Base-by-base conservation (phyloP, 1,140 invertebrate species). In the Brachionus calyciflorus region DNA sequence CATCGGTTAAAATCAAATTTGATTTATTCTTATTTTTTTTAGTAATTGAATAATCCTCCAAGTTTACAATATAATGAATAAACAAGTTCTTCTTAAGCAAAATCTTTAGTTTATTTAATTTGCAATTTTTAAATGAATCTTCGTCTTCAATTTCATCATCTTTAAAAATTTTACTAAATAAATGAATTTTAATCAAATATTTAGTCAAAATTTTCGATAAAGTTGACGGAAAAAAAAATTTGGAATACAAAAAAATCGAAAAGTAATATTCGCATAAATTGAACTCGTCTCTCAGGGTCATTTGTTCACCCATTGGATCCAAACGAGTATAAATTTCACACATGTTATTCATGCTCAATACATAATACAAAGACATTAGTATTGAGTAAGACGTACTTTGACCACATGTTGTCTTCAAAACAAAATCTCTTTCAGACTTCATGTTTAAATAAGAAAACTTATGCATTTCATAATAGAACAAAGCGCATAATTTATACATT, bases 381-480 rank as follows among this genome's bases (percentile, higher is more conserved):
- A 55, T 12, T 26, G 46, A 73, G 30, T 55, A 73, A 6, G 69
- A 40, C n/a, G 28, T 55, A 0, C 19, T 55, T 41, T 73, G 51
- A 7, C 3, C 24, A 73, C 28, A 6, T 10, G 44, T 73, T n/a
- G 26, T 51, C 21, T 73, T 73, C 0, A 41, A 33, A 0, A 40
- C 14, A 55, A 73, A 51, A 28, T 55, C 46, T 19, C 46, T 21
- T 24, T 51, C 14, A 9, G 60, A 65, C 19, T 46, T 65, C 69
- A 55, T 51, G 46, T 73, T 73, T 21, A 73, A 51, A 30, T 73
- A 55, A 21, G 69, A 49, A 21, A 73, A 40, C 51, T 55, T 49
- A 28, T 73, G 69, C 44, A 73, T 49, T 28, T 73, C 69, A 24
- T 73, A 73, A 37, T 73, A 73, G 46, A 73, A 55, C 21, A 73